Evolutionary conservation across 2,888 invertebrate species (phyloP).

Genomic region (Heliconius erato): DNA sequence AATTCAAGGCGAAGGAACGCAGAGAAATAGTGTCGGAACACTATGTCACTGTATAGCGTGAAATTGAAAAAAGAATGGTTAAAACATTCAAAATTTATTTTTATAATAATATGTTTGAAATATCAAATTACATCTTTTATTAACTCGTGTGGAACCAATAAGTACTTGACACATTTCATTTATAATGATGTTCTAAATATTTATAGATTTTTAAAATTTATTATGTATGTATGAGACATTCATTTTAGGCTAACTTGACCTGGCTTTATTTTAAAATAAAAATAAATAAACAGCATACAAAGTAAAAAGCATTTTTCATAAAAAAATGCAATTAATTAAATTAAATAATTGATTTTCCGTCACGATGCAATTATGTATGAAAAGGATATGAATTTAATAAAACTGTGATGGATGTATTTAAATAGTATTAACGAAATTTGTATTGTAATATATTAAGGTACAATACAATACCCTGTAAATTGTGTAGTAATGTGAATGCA

Average conservation of each 20-base stretch:
- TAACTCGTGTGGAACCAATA: too few species aligned
- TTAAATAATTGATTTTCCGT: not conserved
- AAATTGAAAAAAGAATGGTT: not conserved
- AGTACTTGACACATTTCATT: not conserved
- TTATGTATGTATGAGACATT: too few species aligned
- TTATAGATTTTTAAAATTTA: not conserved
- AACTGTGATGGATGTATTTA: slow-evolving; percentile 40
- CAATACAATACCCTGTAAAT: not conserved
- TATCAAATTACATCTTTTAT: not conserved
- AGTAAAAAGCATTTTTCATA: not conserved
- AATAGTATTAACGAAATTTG: slow-evolving; percentile 26
- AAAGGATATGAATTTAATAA: slow-evolving; percentile 32
- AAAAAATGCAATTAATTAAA: not conserved
- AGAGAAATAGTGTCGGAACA: not conserved
- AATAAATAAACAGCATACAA: not conserved
- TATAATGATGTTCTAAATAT: not conserved
- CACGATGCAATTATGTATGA: slow-evolving; percentile 19
- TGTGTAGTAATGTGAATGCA: not conserved
- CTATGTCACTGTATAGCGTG: not conserved
- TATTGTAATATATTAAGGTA: not conserved
- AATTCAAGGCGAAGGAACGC: too few species aligned
- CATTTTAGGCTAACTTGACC: not conserved
- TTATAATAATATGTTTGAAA: not conserved
- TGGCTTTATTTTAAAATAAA: not conserved
- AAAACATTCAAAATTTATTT: not conserved